Conservation (phyloP, 2,113 vertebrate genomes). For the Carollia perspicillata region DNA sequence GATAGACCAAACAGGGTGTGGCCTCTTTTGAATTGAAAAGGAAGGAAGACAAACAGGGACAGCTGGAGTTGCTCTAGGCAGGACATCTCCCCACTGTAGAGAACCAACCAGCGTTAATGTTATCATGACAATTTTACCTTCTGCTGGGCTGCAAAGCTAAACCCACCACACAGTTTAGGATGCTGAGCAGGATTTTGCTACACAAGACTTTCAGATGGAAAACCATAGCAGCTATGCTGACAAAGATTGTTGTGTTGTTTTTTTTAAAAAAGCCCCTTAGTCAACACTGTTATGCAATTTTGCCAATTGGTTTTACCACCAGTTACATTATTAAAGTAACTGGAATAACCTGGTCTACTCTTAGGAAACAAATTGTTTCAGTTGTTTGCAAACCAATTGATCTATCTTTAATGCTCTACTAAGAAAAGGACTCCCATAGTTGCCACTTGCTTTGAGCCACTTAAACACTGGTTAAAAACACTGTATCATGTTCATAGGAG, state of each 20-base stretch:
- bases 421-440: background rate
- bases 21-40: conserved; percentile 10
- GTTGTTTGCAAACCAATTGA: conserved; percentile 10
- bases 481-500: background rate
- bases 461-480: background rate
- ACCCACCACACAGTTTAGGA: background rate
- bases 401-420: background rate
- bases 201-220: background rate
- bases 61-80: background rate
- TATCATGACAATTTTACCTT: background rate
- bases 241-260: background rate
- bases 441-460: background rate
- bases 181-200: background rate
- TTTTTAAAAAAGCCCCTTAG: background rate
- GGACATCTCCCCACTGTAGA: background rate
- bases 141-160: background rate
- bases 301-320: background rate
- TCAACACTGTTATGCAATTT: background rate
- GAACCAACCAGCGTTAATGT: background rate
- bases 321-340: conserved; percentile 2
- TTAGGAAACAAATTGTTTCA: background rate
- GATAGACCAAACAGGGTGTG: background rate
- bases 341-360: conserved; percentile 7
- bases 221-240: background rate
- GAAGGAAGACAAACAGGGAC: background rate